phyloP scores from a whole-genome alignment of 2,797 vertebrate species.

The Scomberomorus guttatus region DNA sequence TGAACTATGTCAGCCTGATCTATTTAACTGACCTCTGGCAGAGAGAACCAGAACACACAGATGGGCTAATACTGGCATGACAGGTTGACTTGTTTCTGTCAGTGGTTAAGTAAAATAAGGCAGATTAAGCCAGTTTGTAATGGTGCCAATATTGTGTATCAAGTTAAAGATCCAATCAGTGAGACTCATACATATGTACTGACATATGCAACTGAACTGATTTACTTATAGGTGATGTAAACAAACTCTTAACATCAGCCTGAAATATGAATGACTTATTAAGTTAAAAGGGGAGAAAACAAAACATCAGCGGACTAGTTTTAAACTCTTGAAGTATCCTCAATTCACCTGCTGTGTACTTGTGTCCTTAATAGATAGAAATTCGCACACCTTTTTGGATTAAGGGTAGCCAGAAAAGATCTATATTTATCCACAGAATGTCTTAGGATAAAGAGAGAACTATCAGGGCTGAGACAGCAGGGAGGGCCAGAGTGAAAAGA shows the following conservation, averaged over 20 bases:
- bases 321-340: conserved; percentile 8
- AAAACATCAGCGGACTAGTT: background rate
- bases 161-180: background rate
- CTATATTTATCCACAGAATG: conserved; percentile 24
- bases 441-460: conserved; percentile 18
- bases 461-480: conserved; percentile 7
- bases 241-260: background rate
- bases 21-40: conserved; percentile 51
- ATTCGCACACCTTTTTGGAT: conserved; percentile 19
- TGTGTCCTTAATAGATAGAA: conserved; percentile 30
- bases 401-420: background rate
- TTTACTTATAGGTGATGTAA: background rate
- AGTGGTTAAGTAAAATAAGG: conserved; percentile 6
- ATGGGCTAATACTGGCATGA: conserved; percentile 23
- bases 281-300: background rate
- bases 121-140: conserved; percentile 15
- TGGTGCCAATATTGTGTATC: conserved; percentile 23
- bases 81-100: conserved; percentile 20
- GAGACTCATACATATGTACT: too few relatives aligned
- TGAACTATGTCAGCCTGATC: conserved; percentile 46
- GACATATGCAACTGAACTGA: background rate
- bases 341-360: conserved; percentile 4
- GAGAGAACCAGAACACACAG: conserved; percentile 37
- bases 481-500: background rate
- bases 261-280: background rate